phyloP scores from a whole-genome alignment of 35 echinoderm and acorn worm genomes.

The Ptychodera flava region DNA sequence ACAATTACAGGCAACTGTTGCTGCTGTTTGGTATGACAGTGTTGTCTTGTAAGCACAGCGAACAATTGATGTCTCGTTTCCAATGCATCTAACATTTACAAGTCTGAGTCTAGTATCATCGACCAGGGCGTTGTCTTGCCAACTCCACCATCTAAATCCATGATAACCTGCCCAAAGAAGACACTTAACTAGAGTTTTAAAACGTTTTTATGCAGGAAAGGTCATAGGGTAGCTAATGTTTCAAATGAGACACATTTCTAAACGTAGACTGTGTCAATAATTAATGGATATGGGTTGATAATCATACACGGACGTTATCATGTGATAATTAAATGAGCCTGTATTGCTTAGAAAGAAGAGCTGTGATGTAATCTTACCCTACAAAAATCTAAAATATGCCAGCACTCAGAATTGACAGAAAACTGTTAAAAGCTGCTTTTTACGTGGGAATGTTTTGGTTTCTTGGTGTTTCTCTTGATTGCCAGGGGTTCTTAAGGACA shows the following conservation, averaged over 20 bases:
- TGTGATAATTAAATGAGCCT: too few relatives aligned
- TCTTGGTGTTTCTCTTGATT: not conserved
- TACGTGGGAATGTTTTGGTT: not conserved
- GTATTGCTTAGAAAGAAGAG: too few relatives aligned
- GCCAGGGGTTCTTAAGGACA: too few relatives aligned
- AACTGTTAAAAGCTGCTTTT: not conserved
- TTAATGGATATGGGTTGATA: too few relatives aligned
- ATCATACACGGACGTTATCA: too few relatives aligned
- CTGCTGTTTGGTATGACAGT: not conserved
- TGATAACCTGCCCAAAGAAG: too few relatives aligned
- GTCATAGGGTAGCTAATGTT: not conserved
- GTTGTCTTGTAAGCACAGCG: not conserved
- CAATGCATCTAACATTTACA: not conserved
- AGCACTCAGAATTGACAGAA: not conserved
- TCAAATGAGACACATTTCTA: not conserved
- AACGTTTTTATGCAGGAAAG: too few relatives aligned
- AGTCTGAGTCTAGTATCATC: not conserved
- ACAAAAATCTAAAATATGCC: too few relatives aligned
- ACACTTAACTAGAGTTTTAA: too few relatives aligned
- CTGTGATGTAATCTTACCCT: too few relatives aligned
- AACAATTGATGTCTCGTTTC: not conserved
- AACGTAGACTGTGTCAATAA: not conserved
- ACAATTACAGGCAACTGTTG: not conserved
- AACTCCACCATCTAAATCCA: not conserved
- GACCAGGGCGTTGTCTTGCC: not conserved